A percentile compares a stretch with the other conserved stretches of the same genome.
Conservation (phyloP, 2,888 invertebrate genomes). For the Aleiodes leptofemur region DNA sequence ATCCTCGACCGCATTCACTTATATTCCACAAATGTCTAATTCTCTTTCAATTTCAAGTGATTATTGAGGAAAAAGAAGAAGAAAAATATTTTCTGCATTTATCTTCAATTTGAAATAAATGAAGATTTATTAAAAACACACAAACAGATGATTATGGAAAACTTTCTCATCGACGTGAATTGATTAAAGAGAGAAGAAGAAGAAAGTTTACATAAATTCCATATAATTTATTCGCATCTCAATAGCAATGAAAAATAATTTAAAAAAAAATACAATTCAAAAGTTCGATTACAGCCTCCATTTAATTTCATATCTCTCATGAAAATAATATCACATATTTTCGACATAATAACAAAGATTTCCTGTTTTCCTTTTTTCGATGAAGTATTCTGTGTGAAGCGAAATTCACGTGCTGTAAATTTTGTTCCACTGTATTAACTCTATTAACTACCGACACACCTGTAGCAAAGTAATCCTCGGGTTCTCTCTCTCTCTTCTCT, state of each 20-base stretch:
- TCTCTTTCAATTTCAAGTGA: neutral
- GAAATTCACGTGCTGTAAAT: slow-evolving; percentile 19
- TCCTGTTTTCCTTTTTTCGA: neutral
- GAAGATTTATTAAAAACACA: too few species aligned
- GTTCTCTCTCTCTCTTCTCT: neutral
- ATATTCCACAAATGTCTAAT: slow-evolving; percentile 1
- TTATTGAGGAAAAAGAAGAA: too few species aligned
- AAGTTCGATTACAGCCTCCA: too few species aligned
- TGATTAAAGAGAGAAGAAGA: too few species aligned
- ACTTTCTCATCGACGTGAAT: too few species aligned
- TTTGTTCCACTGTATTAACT: slow-evolving; percentile 32
- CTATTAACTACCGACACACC: slow-evolving; percentile 36
- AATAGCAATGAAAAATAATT: too few species aligned
- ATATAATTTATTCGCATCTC: too few species aligned
- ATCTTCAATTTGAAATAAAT: too few species aligned
- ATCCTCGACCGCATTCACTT: slow-evolving; percentile 23
- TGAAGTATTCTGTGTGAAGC: slow-evolving; percentile 1
- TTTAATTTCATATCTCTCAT: neutral
- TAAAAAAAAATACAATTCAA: too few species aligned
- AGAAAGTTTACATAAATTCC: too few species aligned
- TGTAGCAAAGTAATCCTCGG: slow-evolving; percentile 29
- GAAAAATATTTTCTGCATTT: too few species aligned
- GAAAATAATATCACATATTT: neutral
- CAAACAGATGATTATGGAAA: too few species aligned
- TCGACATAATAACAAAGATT: neutral